Conservation (phyloP, 2,113 vertebrate genomes). For the Mastomys natalensis region DNA sequence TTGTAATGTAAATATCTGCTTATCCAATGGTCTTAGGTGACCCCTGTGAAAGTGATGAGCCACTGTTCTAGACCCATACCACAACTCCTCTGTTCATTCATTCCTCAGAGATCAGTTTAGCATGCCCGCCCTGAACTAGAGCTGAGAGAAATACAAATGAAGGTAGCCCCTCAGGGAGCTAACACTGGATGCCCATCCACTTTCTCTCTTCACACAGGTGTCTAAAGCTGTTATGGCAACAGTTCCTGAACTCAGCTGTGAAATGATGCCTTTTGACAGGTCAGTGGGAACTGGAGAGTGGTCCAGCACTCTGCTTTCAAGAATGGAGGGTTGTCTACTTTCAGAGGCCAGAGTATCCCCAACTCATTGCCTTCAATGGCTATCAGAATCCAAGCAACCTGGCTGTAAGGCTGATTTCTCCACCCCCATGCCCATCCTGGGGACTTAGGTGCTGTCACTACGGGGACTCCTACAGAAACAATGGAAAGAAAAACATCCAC, state of each 20-base stretch:
- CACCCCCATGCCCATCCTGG: background rate
- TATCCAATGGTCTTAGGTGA: background rate
- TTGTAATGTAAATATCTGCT: background rate
- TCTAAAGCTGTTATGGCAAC: slow-evolving; percentile 68
- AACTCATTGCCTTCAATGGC: background rate
- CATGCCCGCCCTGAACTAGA: background rate
- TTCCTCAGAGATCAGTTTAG: background rate
- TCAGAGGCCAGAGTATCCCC: background rate
- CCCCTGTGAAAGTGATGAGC: background rate
- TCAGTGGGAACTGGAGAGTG: slow-evolving; percentile 43
- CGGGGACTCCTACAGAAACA: background rate
- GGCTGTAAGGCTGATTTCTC: background rate
- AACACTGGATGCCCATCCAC: background rate
- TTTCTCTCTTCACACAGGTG: slow-evolving; percentile 66
- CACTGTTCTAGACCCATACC: background rate
- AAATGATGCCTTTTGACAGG: slow-evolving; percentile 66
- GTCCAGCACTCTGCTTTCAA: background rate
- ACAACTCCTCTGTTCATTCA: background rate
- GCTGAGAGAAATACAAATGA: background rate
- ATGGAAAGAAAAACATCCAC: background rate
- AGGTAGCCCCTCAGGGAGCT: background rate
- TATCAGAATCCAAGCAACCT: background rate
- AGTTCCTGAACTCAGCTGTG: slow-evolving; percentile 59
- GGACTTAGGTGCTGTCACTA: background rate
- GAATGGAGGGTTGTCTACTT: background rate